Evolutionary conservation across 64 coral and sea anemone genomes (phyloP).

Genomic region (Porites lutea): DNA sequence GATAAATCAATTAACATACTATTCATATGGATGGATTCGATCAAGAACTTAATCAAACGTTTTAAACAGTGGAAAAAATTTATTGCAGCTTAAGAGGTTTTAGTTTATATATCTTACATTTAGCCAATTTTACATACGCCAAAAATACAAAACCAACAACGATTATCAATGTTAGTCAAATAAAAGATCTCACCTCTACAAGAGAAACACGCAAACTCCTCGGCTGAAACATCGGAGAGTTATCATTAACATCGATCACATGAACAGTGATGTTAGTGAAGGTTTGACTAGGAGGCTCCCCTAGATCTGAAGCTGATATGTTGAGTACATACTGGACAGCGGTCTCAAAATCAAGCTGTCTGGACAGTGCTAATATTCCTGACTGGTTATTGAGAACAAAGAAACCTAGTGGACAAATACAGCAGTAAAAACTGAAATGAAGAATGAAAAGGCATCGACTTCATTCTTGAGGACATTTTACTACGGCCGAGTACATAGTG

Average conservation of each 20-base stretch:
- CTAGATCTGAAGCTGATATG: slow-evolving; percentile 76
- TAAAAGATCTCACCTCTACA: slow-evolving; percentile 45
- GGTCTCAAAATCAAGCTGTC: slow-evolving; percentile 65
- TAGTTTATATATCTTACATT: too few species aligned
- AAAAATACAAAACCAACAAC: too few species aligned
- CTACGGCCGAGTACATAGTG: too few species aligned
- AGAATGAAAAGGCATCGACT: too few species aligned
- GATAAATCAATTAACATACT: too few species aligned
- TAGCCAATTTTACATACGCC: too few species aligned
- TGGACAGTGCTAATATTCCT: slow-evolving; percentile 48
- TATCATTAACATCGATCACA: slow-evolving; percentile 86
- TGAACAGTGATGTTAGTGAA: slow-evolving; percentile 53
- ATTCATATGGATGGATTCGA: too few species aligned
- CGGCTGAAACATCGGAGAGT: slow-evolving; percentile 55
- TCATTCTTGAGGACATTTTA: too few species aligned
- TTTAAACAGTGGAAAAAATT: too few species aligned
- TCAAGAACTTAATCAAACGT: too few species aligned
- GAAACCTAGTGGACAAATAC: background rate
- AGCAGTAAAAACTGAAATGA: background rate
- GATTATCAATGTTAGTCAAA: too few species aligned
- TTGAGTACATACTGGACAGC: slow-evolving; percentile 54
- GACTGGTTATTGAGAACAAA: slow-evolving; percentile 82
- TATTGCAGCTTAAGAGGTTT: too few species aligned
- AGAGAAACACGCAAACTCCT: slow-evolving; percentile 22
- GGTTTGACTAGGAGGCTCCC: slow-evolving; percentile 48